phyloP scores from a whole-genome alignment of 2,113 vertebrate genomes.

The Vulpes vulpes region DNA sequence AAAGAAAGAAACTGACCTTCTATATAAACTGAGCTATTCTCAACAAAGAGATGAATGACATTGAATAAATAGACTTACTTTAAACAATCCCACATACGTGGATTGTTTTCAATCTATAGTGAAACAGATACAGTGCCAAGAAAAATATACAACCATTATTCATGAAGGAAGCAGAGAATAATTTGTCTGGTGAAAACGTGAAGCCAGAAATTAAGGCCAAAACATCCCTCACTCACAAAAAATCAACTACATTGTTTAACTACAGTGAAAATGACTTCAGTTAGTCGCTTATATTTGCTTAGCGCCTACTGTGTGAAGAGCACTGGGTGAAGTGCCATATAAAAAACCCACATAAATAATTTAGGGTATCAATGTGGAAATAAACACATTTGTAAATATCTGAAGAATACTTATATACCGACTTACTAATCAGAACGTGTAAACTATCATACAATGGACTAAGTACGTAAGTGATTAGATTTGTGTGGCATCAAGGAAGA shows the following conservation, averaged over 20 bases:
- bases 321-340: neutral
- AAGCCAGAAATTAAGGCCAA: constrained; percentile 29
- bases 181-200: constrained; percentile 59
- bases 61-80: constrained; percentile 51
- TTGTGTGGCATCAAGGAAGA: neutral
- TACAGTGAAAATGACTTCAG: neutral
- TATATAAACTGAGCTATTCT: constrained; percentile 55
- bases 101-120: constrained; percentile 37
- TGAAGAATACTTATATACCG: neutral
- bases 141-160: constrained; percentile 67
- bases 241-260: constrained; percentile 16
- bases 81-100: constrained; percentile 60
- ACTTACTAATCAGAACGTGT: neutral
- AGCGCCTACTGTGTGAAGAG: neutral
- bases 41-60: constrained; percentile 68
- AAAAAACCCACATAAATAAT: neutral
- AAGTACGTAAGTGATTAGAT: neutral
- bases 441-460: neutral
- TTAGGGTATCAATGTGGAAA: neutral
- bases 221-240: constrained; percentile 31
- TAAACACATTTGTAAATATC: neutral
- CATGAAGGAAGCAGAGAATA: constrained; percentile 60
- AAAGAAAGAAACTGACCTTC: constrained; percentile 36
- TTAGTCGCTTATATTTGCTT: neutral
- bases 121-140: constrained; percentile 58